Percentiles rank a stretch among this genome's conserved stretches.
Evolutionary conservation across 2,888 invertebrate species (phyloP).

Genomic region (Microctonus brassicae): DNA sequence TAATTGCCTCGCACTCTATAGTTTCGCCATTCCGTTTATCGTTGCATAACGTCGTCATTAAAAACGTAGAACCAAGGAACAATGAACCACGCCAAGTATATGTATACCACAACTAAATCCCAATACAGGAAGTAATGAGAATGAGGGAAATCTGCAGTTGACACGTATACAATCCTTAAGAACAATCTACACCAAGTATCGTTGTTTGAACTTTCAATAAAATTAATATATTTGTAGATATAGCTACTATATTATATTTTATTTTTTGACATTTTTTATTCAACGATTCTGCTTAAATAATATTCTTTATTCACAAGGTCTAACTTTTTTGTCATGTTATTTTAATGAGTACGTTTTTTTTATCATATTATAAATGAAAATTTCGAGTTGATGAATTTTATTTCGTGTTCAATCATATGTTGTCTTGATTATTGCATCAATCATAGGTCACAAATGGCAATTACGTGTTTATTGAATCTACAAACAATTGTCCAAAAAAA

Average conservation of each 20-base stretch:
- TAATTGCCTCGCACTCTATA: conserved; percentile 34
- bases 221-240: no score
- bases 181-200: conserved; percentile 7
- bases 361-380: no score
- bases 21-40: neutral
- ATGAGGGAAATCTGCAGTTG: conserved; percentile 23
- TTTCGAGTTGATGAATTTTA: no score
- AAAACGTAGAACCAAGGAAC: neutral
- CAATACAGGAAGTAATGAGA: conserved; percentile 1
- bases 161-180: conserved; percentile 23
- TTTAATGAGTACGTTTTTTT: no score
- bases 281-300: conserved; percentile 10
- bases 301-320: neutral
- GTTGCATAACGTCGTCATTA: conserved; percentile 4
- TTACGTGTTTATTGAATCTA: no score
- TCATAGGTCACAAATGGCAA: no score
- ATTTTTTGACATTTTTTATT: conserved; percentile 11
- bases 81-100: neutral
- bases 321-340: no score
- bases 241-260: no score
- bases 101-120: neutral
- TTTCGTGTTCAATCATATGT: no score
- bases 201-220: no score
- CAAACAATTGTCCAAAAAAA: no score
- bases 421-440: no score